These are phyloP conservation scores for Morbakka virulenta DNA, from an alignment of 30 jellyfish, hydroid and myxozoan genomes.

Conservation along the genomic window DNA sequence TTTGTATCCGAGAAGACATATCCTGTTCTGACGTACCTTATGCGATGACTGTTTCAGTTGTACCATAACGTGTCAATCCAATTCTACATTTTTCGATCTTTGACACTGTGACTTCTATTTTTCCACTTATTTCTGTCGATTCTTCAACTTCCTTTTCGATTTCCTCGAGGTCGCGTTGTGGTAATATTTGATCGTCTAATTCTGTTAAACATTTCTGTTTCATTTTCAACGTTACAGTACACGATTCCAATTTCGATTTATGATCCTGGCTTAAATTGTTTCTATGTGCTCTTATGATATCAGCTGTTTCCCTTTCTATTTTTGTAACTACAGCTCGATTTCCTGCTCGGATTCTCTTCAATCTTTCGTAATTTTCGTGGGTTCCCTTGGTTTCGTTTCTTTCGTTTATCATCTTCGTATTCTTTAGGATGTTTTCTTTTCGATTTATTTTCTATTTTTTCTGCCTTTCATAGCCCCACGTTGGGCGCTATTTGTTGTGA, in stretches of 20 bases:
- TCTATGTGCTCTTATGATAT: neutral
- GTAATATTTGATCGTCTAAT: constrained; percentile 31
- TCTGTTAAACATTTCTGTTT: constrained; percentile 2
- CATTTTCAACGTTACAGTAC: neutral
- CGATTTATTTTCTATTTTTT: too few species aligned
- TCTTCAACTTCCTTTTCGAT: constrained; percentile 48
- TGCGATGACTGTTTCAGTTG: too few species aligned
- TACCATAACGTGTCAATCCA: neutral
- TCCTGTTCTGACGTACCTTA: too few species aligned
- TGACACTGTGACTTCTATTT: constrained; percentile 6
- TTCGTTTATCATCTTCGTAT: too few species aligned
- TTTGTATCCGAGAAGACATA: too few species aligned
- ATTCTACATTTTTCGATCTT: constrained; percentile 7
- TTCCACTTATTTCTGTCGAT: neutral
- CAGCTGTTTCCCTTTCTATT: constrained; percentile 19
- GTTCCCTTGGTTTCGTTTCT: too few species aligned
- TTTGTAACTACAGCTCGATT: constrained; percentile 46
- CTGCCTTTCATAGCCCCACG: too few species aligned
- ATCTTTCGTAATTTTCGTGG: constrained; percentile 1
- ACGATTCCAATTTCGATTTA: constrained; percentile 23
- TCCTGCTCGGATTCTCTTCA: constrained; percentile 24
- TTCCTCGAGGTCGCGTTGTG: constrained; percentile 6
- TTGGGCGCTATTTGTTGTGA: too few species aligned
- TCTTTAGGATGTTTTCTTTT: too few species aligned
- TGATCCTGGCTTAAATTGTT: neutral